Evolutionary conservation across 2,888 invertebrate species (phyloP).

Genomic region (Dexiosoma caninum): DNA sequence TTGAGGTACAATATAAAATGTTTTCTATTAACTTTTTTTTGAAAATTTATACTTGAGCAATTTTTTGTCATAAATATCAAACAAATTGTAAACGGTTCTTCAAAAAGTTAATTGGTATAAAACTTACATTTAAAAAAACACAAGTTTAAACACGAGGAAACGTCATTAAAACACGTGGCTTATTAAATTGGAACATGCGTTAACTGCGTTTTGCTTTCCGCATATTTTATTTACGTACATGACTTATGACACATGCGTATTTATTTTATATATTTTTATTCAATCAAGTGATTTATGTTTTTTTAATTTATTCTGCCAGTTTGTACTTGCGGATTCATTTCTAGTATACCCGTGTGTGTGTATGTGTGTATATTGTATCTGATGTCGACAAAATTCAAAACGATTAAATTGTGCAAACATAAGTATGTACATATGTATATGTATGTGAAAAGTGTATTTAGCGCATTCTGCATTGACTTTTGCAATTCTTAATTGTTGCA

Average conservation of each 20-base stretch:
- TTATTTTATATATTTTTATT: too few relatives aligned
- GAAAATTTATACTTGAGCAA: background rate
- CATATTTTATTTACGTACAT: background rate
- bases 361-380: background rate
- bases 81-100: background rate
- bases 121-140: background rate
- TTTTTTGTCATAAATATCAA: slow-evolving; percentile 21
- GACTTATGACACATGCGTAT: too few relatives aligned
- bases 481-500: background rate
- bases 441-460: slow-evolving; percentile 27
- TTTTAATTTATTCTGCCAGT: background rate
- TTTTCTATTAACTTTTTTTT: background rate
- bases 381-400: background rate
- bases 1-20: too few relatives aligned
- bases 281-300: background rate
- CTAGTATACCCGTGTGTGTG: background rate
- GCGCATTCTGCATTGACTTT: slow-evolving; percentile 1
- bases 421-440: too few relatives aligned
- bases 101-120: background rate
- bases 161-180: slow-evolving; percentile 27
- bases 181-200: background rate
- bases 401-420: background rate
- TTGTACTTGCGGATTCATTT: slow-evolving; percentile 3
- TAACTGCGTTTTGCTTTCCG: slow-evolving; percentile 18
- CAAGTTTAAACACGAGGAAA: background rate